These are phyloP conservation scores for Lerema accius DNA, from an alignment of 1,140 invertebrate genomes.

Conservation along the genomic window DNA sequence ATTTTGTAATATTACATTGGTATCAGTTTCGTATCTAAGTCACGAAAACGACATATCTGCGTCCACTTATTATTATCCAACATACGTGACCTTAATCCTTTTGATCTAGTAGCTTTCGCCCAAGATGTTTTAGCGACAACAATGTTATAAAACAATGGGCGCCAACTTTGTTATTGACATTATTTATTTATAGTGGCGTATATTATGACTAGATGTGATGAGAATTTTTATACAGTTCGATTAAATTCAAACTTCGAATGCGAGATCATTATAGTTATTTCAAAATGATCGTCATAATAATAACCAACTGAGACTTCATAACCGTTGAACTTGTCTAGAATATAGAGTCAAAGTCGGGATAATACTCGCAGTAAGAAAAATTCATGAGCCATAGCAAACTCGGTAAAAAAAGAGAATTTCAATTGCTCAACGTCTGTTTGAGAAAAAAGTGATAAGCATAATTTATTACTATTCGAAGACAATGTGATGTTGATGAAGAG, in stretches of 20 bases:
- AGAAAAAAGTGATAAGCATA: constrained; percentile 47
- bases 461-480: constrained; percentile 52
- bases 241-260: constrained; percentile 27
- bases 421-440: constrained; percentile 46
- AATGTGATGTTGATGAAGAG: constrained; percentile 48
- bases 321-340: not conserved
- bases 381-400: constrained; percentile 47
- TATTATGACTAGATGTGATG: constrained; percentile 5
- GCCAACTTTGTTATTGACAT: no score
- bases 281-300: no score
- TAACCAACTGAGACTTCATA: not conserved
- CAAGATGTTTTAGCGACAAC: constrained; percentile 50
- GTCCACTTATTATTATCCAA: constrained; percentile 69
- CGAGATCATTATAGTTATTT: constrained; percentile 13
- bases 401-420: constrained; percentile 43
- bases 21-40: constrained; percentile 60
- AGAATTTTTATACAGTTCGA: constrained; percentile 15
- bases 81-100: constrained; percentile 75
- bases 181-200: constrained; percentile 16
- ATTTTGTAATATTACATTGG: constrained; percentile 43
- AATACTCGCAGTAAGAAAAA: constrained; percentile 28
- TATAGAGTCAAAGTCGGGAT: not conserved
- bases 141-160: no score
- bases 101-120: constrained; percentile 57
- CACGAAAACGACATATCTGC: constrained; percentile 70